phyloP scores from a whole-genome alignment of 2,888 invertebrate species.

The Lordiphosa fenestrarum region DNA sequence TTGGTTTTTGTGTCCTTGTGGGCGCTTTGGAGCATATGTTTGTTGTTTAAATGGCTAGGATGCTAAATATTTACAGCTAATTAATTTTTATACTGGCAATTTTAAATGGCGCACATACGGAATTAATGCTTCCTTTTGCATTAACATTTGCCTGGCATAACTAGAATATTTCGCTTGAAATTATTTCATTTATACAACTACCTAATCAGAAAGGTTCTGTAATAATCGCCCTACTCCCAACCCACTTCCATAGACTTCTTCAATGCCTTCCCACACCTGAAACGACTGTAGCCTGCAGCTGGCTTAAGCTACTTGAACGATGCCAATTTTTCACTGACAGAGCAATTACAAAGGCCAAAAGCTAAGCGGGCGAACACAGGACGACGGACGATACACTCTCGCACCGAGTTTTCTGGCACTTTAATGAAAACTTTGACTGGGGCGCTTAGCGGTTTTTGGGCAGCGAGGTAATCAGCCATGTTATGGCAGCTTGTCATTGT shows the following conservation, averaged over 20 bases:
- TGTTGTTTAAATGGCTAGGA: conserved; percentile 24
- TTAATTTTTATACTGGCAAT: conserved; percentile 51
- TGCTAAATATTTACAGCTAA: conserved; percentile 55
- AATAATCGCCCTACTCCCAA: too few relatives aligned
- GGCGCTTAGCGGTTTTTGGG: conserved; percentile 62
- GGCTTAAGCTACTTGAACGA: conserved; percentile 22
- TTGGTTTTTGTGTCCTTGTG: neutral
- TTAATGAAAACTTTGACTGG: conserved; percentile 67
- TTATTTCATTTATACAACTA: too few relatives aligned
- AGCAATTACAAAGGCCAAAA: conserved; percentile 66
- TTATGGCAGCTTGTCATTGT: conserved; percentile 30
- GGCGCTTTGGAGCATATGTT: conserved; percentile 48
- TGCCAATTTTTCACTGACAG: conserved; percentile 51
- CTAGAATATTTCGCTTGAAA: too few relatives aligned
- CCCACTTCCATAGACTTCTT: too few relatives aligned
- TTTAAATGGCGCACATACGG: conserved; percentile 36
- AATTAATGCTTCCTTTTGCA: conserved; percentile 11
- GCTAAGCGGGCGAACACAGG: conserved; percentile 29
- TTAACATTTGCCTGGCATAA: too few relatives aligned
- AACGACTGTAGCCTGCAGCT: conserved; percentile 13
- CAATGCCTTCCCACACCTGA: neutral
- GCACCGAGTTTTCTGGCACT: conserved; percentile 31
- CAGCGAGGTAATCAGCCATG: conserved; percentile 35
- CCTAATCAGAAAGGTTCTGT: too few relatives aligned
- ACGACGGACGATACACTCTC: conserved; percentile 4